Conservation (phyloP, 2,888 invertebrate genomes). For the Drosophila barbarae region DNA sequence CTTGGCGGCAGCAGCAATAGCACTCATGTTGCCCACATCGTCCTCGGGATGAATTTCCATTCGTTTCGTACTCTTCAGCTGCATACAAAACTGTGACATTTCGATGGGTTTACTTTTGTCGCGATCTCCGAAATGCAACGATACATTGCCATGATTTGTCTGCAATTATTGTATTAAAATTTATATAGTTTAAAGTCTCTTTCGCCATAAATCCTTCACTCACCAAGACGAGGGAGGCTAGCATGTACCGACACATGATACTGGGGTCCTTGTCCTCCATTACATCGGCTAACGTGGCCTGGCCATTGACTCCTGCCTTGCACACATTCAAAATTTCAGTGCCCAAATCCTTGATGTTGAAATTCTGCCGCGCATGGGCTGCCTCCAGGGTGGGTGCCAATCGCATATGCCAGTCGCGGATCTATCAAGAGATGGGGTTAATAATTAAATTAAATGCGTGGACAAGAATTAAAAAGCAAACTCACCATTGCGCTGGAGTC, state of each 20-base stretch:
- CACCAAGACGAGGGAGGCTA: conserved; percentile 76
- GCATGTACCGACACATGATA: conserved; percentile 66
- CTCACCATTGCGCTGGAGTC: conserved; percentile 16
- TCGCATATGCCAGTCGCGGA: conserved; percentile 76
- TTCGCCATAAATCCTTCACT: conserved; percentile 9
- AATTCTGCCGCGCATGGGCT: conserved; percentile 77
- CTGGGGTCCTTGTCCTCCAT: conserved; percentile 70
- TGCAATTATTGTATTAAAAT: conserved; percentile 17
- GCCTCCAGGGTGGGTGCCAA: conserved; percentile 73
- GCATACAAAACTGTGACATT: conserved; percentile 61
- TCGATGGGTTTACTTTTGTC: conserved; percentile 60
- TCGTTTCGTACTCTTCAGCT: conserved; percentile 63
- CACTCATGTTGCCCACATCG: conserved; percentile 69
- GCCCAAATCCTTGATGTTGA: conserved; percentile 75
- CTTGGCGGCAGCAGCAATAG: not conserved
- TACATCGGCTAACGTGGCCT: conserved; percentile 64
- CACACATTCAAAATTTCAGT: conserved; percentile 72
- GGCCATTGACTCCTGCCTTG: conserved; percentile 46
- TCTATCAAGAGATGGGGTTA: conserved; percentile 48
- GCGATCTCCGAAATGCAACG: conserved; percentile 48
- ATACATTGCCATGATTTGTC: conserved; percentile 74
- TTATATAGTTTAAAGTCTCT: not conserved
- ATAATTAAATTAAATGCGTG: not conserved
- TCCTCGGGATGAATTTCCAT: conserved; percentile 75
- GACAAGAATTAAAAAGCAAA: not conserved